A percentile compares a stretch with the other conserved stretches of the same genome.
Conservation (phyloP, 1,140 invertebrate genomes). For the Plodia interpunctella region DNA sequence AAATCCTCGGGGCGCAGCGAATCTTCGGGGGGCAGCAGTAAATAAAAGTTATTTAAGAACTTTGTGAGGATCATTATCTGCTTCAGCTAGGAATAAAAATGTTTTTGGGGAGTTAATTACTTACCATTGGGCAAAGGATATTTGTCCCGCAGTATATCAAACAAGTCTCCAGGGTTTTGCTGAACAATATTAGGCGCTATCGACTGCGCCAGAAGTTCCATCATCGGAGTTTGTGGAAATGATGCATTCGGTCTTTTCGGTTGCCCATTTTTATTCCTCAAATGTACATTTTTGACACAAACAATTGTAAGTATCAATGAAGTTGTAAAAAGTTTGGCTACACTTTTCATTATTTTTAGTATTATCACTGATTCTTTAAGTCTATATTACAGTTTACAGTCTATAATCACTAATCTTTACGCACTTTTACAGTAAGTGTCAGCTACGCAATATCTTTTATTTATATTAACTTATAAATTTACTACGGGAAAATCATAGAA, state of each 20-base stretch:
- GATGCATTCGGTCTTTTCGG: slow-evolving; percentile 15
- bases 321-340: neutral
- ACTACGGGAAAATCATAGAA: no score
- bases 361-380: neutral
- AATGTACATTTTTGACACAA: neutral
- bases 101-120: slow-evolving; percentile 12
- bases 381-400: neutral
- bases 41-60: no score
- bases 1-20: no score
- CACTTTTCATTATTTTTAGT: neutral
- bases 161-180: slow-evolving; percentile 33
- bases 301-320: neutral
- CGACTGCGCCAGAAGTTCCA: slow-evolving; percentile 41
- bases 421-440: no score
- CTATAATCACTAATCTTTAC: no score
- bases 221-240: slow-evolving; percentile 31
- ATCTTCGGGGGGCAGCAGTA: no score
- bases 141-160: slow-evolving; percentile 48
- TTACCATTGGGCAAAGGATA: slow-evolving; percentile 54
- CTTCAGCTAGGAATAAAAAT: no score
- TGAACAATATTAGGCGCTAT: slow-evolving; percentile 36
- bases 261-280: slow-evolving; percentile 9
- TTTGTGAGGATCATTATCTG: no score
- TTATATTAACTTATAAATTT: no score
- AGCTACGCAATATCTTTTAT: no score